A percentile compares a stretch with the other conserved stretches of the same genome.
phyloP scores from a whole-genome alignment of 1,140 invertebrate genomes.

The Plutomurus gul region DNA sequence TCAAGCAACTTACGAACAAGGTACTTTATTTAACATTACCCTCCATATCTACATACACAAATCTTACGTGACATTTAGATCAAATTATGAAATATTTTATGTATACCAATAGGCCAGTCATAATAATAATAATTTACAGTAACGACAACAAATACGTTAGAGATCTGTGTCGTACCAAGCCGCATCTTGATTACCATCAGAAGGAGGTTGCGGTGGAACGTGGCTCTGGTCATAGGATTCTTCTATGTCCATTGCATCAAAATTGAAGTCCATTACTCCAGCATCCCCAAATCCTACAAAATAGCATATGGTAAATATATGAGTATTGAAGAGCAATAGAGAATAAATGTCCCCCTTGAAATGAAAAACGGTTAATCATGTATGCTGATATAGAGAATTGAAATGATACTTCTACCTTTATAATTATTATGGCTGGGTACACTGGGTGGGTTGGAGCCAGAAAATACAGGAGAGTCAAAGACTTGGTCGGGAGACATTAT shows the following conservation, averaged over 20 bases:
- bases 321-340: background rate
- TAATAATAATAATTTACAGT: slow-evolving; percentile 12
- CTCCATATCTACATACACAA: background rate
- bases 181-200: slow-evolving; percentile 85
- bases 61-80: background rate
- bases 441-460: slow-evolving; percentile 80
- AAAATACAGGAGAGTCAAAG: slow-evolving; percentile 80
- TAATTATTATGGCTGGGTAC: slow-evolving; percentile 66
- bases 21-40: too few relatives aligned
- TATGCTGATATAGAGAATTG: slow-evolving; percentile 28
- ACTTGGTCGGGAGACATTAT: slow-evolving; percentile 71
- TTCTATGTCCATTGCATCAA: slow-evolving; percentile 55
- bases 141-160: slow-evolving; percentile 59
- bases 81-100: background rate
- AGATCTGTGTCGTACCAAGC: slow-evolving; percentile 97
- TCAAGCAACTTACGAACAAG: too few relatives aligned
- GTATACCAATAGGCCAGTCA: slow-evolving; percentile 8
- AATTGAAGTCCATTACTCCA: slow-evolving; percentile 53
- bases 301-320: too few relatives aligned
- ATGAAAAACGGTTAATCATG: background rate
- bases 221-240: slow-evolving; percentile 52
- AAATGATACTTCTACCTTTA: slow-evolving; percentile 46
- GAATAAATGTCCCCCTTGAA: too few relatives aligned
- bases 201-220: slow-evolving; percentile 78
- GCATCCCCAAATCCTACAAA: slow-evolving; percentile 52